Base-by-base conservation (phyloP, 1,140 invertebrate genomes). In the Wasmannia auropunctata region DNA sequence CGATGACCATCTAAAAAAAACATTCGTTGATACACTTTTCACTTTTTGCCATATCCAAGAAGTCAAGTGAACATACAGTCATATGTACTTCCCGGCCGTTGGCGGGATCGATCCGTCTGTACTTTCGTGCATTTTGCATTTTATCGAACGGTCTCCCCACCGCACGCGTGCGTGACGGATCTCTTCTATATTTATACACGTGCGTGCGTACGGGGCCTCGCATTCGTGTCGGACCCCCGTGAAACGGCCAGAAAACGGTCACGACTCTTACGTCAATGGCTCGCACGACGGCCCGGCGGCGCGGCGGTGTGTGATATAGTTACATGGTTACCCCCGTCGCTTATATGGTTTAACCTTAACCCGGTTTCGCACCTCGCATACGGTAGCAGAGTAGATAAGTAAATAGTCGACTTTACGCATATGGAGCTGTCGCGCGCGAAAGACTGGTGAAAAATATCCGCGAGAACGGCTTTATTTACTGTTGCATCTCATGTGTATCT, bases 321-420 rank as follows among this genome's bases (percentile, higher is more conserved):
- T 92, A 89, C 86, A 86, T 88, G 65, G 74, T 70, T 75, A 77
- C 58, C 74, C n/a, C 74, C n/a, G 72, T 89, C 84, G 69, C 86
- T 91, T 89, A 91, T 87, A 87, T 60, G 77, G 51, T 34, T 88
- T 86, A 88, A 93, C 92, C 92, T 93, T 93, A 91, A 93, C 92
- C 92, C 86, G 85, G 81, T 90, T 93, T 93, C 85, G 75, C 85
- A 90, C 89, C 72, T 87, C 49, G 76, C 80, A 51, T 79, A 69
- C 65, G 14, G 11, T 70, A 77, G 69, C 46, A 40, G n/a, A n/a
- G 37, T 46, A 62, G 72, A 89, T 87, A 90, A 87, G 60, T 67
- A 85, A 89, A 84, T 51, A 51, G 76, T 89, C 46, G 25, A 84
- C 67, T 69, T 40, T 54, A 56, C 16, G 25, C 46, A 7, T 34